A percentile compares a stretch with the other conserved stretches of the same genome.
Conservation (phyloP, 2,797 vertebrate genomes). For the Pygocentrus nattereri region DNA sequence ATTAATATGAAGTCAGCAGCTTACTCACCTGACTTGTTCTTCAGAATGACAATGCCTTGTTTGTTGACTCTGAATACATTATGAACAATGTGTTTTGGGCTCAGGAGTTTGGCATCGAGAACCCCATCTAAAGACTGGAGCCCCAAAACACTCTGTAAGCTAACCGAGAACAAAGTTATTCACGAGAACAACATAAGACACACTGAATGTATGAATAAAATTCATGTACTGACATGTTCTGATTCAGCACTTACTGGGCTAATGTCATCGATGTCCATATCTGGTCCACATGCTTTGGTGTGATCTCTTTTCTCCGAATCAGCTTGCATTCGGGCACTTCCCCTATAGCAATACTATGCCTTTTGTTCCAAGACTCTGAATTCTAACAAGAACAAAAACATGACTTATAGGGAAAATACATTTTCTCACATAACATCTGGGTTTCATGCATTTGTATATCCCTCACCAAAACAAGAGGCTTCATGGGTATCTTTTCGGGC, state of each 20-base stretch:
- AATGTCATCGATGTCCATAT: constrained; percentile 93
- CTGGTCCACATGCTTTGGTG: constrained; percentile 86
- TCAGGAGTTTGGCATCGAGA: constrained; percentile 82
- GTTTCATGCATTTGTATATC: background rate
- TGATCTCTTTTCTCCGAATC: constrained; percentile 84
- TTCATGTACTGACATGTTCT: background rate
- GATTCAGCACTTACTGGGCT: constrained; percentile 71
- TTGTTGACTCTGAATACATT: constrained; percentile 91
- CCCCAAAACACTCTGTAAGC: constrained; percentile 88
- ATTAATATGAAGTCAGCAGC: background rate
- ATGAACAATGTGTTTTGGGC: constrained; percentile 89
- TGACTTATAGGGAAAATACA: background rate
- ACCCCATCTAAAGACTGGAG: constrained; percentile 89
- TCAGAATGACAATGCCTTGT: constrained; percentile 88
- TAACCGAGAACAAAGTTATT: constrained; percentile 27
- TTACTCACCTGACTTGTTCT: constrained; percentile 87
- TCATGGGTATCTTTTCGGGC: constrained; percentile 80
- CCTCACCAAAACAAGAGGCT: constrained; percentile 80
- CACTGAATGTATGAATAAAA: background rate
- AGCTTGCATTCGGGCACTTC: constrained; percentile 90
- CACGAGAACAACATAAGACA: background rate
- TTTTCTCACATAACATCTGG: too few species aligned
- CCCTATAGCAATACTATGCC: constrained; percentile 95
- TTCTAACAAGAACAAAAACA: constrained; percentile 69
- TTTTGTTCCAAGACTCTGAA: constrained; percentile 91